Conservation (phyloP, 2,113 vertebrate genomes). For the Hypanus sabinus region DNA sequence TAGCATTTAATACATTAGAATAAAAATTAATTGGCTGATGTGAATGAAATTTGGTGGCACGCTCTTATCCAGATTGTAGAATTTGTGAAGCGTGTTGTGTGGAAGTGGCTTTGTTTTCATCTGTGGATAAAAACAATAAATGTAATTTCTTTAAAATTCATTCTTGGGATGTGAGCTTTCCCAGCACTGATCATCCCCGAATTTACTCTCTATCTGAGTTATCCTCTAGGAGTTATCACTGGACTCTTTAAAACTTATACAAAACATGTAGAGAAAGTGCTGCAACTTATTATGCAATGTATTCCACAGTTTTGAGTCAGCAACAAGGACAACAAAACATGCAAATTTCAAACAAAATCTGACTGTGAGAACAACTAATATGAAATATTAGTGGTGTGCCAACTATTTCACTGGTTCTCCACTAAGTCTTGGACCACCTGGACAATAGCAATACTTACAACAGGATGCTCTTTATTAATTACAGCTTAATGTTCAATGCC, state of each 20-base stretch:
- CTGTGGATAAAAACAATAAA: neutral
- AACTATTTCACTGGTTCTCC: no score
- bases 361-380: neutral
- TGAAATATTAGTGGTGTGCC: no score
- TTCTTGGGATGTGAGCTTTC: neutral
- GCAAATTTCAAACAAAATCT: neutral
- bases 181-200: neutral
- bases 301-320: neutral
- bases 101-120: neutral
- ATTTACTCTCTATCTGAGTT: neutral
- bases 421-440: no score
- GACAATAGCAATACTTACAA: no score
- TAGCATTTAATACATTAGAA: neutral
- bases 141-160: neutral
- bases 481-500: no score
- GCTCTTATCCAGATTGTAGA: neutral
- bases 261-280: neutral
- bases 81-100: neutral
- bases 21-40: neutral
- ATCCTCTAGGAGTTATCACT: neutral
- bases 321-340: neutral
- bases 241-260: neutral
- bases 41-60: neutral
- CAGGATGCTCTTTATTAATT: no score
- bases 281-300: neutral